These are phyloP conservation scores for Apomyelois bistriatella DNA, from an alignment of 2,888 invertebrate species.

Conservation along the genomic window DNA sequence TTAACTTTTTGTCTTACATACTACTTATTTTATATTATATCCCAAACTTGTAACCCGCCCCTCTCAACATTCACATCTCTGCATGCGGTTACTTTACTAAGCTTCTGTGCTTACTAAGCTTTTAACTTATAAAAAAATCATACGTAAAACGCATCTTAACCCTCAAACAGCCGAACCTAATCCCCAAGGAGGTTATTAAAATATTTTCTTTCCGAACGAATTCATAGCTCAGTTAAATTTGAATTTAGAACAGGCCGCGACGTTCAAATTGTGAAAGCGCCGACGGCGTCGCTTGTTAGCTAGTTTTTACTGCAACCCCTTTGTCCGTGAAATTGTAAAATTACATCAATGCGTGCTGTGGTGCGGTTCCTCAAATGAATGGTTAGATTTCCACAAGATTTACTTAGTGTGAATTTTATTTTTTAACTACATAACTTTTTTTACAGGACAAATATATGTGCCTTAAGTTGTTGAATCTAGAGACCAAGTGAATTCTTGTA, in stretches of 20 bases:
- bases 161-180: constrained; percentile 8
- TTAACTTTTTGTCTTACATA: too few species aligned
- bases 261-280: constrained; percentile 69
- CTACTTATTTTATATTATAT: too few species aligned
- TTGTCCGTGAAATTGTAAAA: constrained; percentile 47
- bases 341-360: constrained; percentile 59
- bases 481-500: too few species aligned
- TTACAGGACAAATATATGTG: too few species aligned
- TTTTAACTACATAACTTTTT: too few species aligned
- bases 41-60: too few species aligned
- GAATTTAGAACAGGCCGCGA: constrained; percentile 64
- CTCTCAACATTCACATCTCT: too few species aligned
- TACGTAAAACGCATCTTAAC: not conserved
- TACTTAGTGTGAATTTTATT: too few species aligned
- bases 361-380: constrained; percentile 42
- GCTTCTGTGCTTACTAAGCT: too few species aligned
- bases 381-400: not conserved
- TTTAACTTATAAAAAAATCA: constrained; percentile 6
- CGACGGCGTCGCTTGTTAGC: constrained; percentile 70
- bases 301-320: constrained; percentile 74
- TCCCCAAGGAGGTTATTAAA: constrained; percentile 10
- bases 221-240: constrained; percentile 49
- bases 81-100: too few species aligned
- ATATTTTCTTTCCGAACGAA: constrained; percentile 11
- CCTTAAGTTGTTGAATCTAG: too few species aligned